phyloP scores from a whole-genome alignment of 1,140 invertebrate genomes.

The Drosophila sechellia region DNA sequence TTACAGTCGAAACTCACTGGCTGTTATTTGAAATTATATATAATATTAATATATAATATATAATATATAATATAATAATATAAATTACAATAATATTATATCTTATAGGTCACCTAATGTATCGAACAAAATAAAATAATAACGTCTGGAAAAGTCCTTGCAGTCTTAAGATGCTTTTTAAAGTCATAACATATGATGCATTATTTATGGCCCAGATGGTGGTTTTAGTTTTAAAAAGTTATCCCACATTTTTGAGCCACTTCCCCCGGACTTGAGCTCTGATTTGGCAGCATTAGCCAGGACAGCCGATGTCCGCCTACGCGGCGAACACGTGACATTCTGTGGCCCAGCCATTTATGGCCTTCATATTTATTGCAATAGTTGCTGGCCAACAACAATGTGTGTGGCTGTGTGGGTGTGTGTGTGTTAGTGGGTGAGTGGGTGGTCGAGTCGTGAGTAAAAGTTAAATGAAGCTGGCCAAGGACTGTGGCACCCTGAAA shows the following conservation, averaged over 20 bases:
- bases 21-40: not conserved
- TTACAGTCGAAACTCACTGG: conserved; percentile 31
- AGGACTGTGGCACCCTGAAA: conserved; percentile 8
- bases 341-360: conserved; percentile 50
- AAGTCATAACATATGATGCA: not conserved
- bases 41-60: no score
- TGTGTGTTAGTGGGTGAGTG: not conserved
- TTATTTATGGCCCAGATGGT: not conserved
- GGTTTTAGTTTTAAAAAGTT: not conserved
- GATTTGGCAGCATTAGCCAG: conserved; percentile 47
- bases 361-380: conserved; percentile 74
- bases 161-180: no score
- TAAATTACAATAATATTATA: no score
- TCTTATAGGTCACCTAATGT: no score
- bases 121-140: not conserved
- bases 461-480: conserved; percentile 53
- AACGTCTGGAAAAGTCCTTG: no score
- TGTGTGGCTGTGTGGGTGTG: conserved; percentile 5
- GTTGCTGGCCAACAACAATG: conserved; percentile 56
- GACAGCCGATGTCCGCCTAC: conserved; percentile 20
- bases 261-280: conserved; percentile 32
- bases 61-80: no score
- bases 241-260: conserved; percentile 4
- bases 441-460: conserved; percentile 18
- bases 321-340: conserved; percentile 59